Base-by-base conservation (phyloP, 2,113 vertebrate species). In the Mohoua ochrocephala region DNA sequence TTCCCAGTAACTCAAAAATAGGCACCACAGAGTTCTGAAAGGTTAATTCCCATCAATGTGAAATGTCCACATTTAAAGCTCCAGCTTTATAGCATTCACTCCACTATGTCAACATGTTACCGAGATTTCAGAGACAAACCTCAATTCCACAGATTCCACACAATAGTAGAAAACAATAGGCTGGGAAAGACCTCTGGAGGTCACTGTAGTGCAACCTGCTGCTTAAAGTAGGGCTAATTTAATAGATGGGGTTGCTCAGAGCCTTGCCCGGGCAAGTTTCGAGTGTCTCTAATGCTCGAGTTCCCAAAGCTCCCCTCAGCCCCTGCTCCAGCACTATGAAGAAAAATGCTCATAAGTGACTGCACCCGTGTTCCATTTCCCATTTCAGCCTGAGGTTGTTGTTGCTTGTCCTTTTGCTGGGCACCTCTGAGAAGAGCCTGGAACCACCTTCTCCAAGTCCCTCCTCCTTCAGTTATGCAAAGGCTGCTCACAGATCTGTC, bases 101-200 rank as follows among this genome's bases (percentile, higher is more conserved):
- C 33, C 67, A 52, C 24, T 71, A 18, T 59, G 56, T 75, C 73
- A 92, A 67, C 22, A 41, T 1, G 15, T 28, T 53, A 41, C 52
- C 60, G 2, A 68, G 50, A 70, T 50, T 81, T 59, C 73, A 67
- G 76, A 94, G 30, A 69, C 47, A 78, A 92, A 71, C 11, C 59
- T 70, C 73, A 44, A 23, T 86, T 84, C 87, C 71, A 83, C n/a
- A 63, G 45, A 69, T 77, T 28, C 79, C 79, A 45, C 6, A 77
- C 69, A 90, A 84, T 3, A 71, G 31, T 0, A 83, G 49, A 57
- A 85, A 88, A 93, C 91, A 95, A 95, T 47, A 67, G 87, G 37
- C 68, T 82, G 68, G 71, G 81, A 92, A 35, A 89, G 93, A 89
- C 94, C 96, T 97, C 96, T 95, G 94, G 95, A 96, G 94, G 95